Percentiles rank a stretch among this genome's conserved stretches.
Evolutionary conservation across 2,888 invertebrate genomes (phyloP).

Genomic region (Diarsia dahlii): DNA sequence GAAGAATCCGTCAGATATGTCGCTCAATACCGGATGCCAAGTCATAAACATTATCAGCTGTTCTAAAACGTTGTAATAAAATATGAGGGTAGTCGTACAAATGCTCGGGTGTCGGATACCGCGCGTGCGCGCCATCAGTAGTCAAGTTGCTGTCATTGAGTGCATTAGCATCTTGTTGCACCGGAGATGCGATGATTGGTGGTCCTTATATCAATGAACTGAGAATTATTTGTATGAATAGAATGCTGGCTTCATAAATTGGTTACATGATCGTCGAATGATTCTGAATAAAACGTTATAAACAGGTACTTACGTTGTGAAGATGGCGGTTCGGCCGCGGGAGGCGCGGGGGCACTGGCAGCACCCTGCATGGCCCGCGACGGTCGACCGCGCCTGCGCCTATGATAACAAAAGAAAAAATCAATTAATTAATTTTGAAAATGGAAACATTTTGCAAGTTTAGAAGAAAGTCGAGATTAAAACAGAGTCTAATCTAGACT

Average conservation of each 20-base stretch:
- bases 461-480: background rate
- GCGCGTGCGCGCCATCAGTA: slow-evolving; percentile 79
- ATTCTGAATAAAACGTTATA: background rate
- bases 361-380: slow-evolving; percentile 90
- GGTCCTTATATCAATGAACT: slow-evolving; percentile 50
- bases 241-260: slow-evolving; percentile 2
- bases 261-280: background rate
- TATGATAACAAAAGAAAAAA: slow-evolving; percentile 58
- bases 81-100: slow-evolving; percentile 78
- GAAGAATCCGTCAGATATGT: slow-evolving; percentile 70
- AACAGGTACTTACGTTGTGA: slow-evolving; percentile 81
- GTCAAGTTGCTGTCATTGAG: slow-evolving; percentile 71
- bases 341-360: slow-evolving; percentile 84
- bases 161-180: slow-evolving; percentile 65
- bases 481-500: background rate
- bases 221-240: slow-evolving; percentile 17
- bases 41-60: slow-evolving; percentile 78
- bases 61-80: slow-evolving; percentile 74
- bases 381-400: slow-evolving; percentile 83
- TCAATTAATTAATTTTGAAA: background rate
- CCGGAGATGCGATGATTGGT: slow-evolving; percentile 57
- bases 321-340: slow-evolving; percentile 86
- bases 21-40: slow-evolving; percentile 74
- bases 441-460: background rate
- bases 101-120: slow-evolving; percentile 75